These are phyloP conservation scores for Cynodonichthys magdalenae DNA, from an alignment of 2,797 vertebrate genomes.

Conservation along the genomic window DNA sequence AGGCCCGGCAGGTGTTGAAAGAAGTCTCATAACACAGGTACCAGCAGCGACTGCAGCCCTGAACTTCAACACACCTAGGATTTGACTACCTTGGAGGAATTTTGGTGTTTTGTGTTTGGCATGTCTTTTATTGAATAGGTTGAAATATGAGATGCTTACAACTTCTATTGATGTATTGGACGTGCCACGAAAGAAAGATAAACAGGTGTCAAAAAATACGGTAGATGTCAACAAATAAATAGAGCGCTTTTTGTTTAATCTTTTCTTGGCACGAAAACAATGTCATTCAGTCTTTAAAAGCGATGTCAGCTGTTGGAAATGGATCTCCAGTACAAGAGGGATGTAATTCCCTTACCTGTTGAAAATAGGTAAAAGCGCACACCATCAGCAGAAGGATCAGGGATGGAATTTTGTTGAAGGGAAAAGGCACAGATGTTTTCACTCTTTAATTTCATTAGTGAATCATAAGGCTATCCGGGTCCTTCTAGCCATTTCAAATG, in stretches of 20 bases:
- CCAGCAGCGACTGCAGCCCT: conserved; percentile 67
- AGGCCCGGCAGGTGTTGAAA: conserved; percentile 77
- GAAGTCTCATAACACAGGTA: conserved; percentile 67
- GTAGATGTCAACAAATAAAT: conserved; percentile 63
- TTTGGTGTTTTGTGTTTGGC: conserved; percentile 69
- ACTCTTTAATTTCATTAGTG: conserved; percentile 69
- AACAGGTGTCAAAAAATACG: conserved; percentile 62
- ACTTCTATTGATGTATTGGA: conserved; percentile 71
- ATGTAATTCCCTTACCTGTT: conserved; percentile 58
- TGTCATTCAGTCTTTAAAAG: conserved; percentile 61
- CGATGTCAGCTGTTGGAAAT: conserved; percentile 63
- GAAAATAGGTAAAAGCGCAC: conserved; percentile 51
- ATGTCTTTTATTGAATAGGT: conserved; percentile 73
- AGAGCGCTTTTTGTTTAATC: conserved; percentile 59
- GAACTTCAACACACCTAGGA: conserved; percentile 73
- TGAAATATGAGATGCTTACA: conserved; percentile 68
- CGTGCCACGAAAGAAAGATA: conserved; percentile 50
- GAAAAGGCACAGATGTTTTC: conserved; percentile 58
- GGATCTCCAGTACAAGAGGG: conserved; percentile 50
- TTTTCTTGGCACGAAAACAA: conserved; percentile 62
- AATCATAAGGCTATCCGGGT: conserved; percentile 47
- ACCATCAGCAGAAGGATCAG: conserved; percentile 35
- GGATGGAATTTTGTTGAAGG: conserved; percentile 45
- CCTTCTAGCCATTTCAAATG: conserved; percentile 72
- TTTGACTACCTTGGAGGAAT: conserved; percentile 77